phyloP scores from a whole-genome alignment of 1,140 invertebrate species.

The Hormaphis cornu region DNA sequence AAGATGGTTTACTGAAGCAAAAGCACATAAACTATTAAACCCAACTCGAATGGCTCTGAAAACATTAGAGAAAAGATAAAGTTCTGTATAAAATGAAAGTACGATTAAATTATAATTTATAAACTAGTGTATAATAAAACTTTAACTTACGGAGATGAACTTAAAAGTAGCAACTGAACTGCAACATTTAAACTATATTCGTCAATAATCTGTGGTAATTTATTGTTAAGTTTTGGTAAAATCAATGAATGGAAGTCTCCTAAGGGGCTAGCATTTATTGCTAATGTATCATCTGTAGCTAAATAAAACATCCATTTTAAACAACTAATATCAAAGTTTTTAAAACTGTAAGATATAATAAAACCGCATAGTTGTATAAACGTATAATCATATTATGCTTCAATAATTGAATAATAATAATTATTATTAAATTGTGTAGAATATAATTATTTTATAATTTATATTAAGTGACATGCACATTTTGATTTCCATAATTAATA shows the following conservation, averaged over 20 bases:
- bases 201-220: conserved; percentile 52
- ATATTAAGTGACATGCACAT: no score
- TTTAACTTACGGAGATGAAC: conserved; percentile 45
- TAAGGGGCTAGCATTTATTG: conserved; percentile 62
- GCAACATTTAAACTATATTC: conserved; percentile 44
- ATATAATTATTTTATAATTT: no score
- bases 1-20: conserved; percentile 71
- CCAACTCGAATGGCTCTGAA: conserved; percentile 52
- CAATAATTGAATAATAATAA: no score
- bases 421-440: no score
- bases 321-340: no score
- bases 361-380: no score
- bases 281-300: conserved; percentile 31
- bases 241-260: conserved; percentile 56
- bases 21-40: conserved; percentile 68
- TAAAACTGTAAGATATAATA: no score
- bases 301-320: not conserved
- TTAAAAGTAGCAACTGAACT: conserved; percentile 46
- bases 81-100: not conserved
- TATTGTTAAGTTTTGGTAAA: conserved; percentile 49
- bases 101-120: conserved; percentile 34
- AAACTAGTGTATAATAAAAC: not conserved
- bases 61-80: conserved; percentile 34
- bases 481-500: no score
- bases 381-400: no score